Conservation (phyloP, 2,888 invertebrate species). For the Nemoura dubitans region DNA sequence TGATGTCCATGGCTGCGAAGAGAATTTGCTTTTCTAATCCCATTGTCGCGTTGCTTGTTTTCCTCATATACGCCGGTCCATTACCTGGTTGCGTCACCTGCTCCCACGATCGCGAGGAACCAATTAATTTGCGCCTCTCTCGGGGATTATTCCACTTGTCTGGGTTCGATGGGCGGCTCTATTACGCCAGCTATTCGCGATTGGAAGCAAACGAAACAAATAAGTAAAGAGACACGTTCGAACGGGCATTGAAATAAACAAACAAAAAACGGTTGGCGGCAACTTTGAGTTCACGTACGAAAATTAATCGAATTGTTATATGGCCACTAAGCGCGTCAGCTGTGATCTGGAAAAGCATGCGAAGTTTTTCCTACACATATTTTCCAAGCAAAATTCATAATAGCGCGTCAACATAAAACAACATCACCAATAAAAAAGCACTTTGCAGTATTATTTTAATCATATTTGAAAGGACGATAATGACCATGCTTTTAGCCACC, state of each 20-base stretch:
- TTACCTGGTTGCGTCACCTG: neutral
- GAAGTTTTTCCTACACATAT: neutral
- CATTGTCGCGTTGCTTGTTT: constrained; percentile 8
- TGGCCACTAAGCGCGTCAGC: neutral
- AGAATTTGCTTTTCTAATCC: neutral
- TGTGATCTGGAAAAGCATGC: neutral
- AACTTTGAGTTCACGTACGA: neutral
- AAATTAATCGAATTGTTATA: neutral
- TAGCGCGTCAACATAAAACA: neutral
- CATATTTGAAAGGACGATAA: neutral
- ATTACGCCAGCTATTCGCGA: neutral
- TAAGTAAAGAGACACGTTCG: neutral
- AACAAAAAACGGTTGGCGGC: neutral
- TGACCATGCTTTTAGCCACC: neutral
- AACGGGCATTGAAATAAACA: neutral
- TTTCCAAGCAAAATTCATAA: neutral
- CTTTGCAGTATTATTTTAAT: neutral
- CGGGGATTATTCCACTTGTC: neutral
- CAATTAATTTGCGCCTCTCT: neutral
- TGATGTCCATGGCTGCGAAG: neutral
- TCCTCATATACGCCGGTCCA: neutral
- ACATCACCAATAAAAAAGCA: neutral
- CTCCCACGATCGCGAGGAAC: neutral
- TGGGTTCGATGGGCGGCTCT: neutral
- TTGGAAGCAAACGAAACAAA: neutral